Evolutionary conservation across 1,140 invertebrate species (phyloP).

Genomic region (Phocides pigmalion): DNA sequence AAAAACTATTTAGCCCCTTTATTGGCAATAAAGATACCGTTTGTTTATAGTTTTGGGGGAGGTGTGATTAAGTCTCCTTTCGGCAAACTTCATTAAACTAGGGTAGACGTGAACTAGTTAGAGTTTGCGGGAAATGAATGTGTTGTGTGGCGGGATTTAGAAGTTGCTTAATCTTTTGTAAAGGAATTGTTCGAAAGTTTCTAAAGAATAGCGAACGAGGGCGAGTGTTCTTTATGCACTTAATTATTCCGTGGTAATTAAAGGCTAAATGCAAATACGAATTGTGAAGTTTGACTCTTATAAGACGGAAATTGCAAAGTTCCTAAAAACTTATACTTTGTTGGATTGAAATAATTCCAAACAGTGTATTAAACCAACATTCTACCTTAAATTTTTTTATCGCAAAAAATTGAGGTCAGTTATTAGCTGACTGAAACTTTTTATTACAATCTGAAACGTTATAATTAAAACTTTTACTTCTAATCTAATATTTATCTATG

Average conservation of each 20-base stretch:
- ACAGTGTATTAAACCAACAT: too few species aligned
- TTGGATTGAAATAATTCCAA: too few species aligned
- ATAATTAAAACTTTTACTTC: too few species aligned
- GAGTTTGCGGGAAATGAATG: slow-evolving; percentile 33
- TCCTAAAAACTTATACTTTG: background rate
- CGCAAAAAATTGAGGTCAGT: too few species aligned
- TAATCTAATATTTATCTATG: too few species aligned
- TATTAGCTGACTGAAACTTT: too few species aligned
- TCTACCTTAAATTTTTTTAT: too few species aligned
- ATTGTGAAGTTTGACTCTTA: background rate
- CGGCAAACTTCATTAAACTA: slow-evolving; percentile 37
- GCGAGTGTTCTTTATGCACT: slow-evolving; percentile 19
- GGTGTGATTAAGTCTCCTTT: slow-evolving; percentile 44
- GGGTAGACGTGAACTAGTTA: slow-evolving; percentile 33
- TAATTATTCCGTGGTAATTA: slow-evolving; percentile 6
- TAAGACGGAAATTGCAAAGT: background rate
- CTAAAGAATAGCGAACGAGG: slow-evolving; percentile 14
- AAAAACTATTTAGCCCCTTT: slow-evolving; percentile 64
- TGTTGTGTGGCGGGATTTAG: slow-evolving; percentile 31
- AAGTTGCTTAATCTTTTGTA: slow-evolving; percentile 32
- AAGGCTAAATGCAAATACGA: background rate
- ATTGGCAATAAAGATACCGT: slow-evolving; percentile 54
- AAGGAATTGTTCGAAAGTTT: slow-evolving; percentile 27
- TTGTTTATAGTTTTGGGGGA: slow-evolving; percentile 51
- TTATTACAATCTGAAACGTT: too few species aligned